Evolutionary conservation across 2,113 vertebrate genomes (phyloP).

Genomic region (Neotoma lepida): DNA sequence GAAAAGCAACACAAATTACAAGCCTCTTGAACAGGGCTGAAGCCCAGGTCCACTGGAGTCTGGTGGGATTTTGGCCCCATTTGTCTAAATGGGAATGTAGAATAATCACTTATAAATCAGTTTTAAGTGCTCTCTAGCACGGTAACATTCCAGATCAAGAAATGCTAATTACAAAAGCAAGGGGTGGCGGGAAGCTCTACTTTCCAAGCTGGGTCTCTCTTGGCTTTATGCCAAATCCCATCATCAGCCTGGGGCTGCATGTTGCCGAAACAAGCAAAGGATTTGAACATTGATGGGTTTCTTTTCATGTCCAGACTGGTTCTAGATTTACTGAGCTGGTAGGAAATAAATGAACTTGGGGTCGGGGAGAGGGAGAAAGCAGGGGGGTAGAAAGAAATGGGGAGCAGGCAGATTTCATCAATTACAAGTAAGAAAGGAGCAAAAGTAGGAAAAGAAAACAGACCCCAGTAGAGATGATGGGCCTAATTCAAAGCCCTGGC

Average conservation of each 20-base stretch:
- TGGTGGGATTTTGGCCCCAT: not conserved
- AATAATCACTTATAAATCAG: not conserved
- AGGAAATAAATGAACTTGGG: not conserved
- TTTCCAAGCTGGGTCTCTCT: not conserved
- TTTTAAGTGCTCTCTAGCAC: conserved; percentile 27
- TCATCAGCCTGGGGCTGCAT: not conserved
- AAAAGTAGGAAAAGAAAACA: conserved; percentile 4
- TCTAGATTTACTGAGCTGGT: not conserved
- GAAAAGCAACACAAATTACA: not conserved
- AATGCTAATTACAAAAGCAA: not conserved
- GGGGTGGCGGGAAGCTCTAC: not conserved
- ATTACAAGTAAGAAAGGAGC: conserved; percentile 34
- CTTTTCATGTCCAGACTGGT: not conserved
- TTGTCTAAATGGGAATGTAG: not conserved
- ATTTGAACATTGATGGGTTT: not conserved
- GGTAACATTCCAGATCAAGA: not conserved
- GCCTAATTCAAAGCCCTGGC: not conserved
- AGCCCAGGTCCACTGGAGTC: not conserved
- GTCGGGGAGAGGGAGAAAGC: not conserved
- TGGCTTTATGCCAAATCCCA: not conserved
- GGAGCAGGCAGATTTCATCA: not conserved
- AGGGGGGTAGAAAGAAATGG: not conserved
- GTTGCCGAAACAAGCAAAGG: not conserved
- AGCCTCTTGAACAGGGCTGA: conserved; percentile 14
- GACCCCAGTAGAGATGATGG: not conserved